These are phyloP conservation scores for Phaetusa simplex DNA, from an alignment of 2,113 vertebrate genomes.

Conservation along the genomic window DNA sequence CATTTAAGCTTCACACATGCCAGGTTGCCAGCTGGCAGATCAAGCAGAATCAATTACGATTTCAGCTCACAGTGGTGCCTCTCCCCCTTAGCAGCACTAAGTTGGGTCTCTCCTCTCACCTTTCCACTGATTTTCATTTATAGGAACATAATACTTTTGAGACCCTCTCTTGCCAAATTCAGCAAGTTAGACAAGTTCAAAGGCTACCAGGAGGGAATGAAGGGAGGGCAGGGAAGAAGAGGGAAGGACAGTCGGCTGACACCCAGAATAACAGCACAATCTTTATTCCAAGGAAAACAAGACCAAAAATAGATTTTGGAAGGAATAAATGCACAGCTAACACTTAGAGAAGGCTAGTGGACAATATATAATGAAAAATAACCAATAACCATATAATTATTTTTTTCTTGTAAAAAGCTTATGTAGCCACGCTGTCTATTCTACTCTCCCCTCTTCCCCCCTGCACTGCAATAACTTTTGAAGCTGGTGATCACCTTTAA, in stretches of 20 bases:
- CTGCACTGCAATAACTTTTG: background rate
- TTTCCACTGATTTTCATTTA: background rate
- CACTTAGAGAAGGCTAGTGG: background rate
- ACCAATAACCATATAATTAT: background rate
- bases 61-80: background rate
- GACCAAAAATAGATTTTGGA: slow-evolving; percentile 25
- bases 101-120: background rate
- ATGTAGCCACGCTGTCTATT: background rate
- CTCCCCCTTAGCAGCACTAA: background rate
- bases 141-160: background rate
- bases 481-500: background rate
- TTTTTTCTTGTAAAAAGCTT: background rate
- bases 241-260: background rate
- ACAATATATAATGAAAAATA: background rate
- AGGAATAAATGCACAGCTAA: slow-evolving; percentile 1
- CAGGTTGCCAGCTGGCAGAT: slow-evolving; percentile 1
- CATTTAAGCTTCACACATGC: background rate
- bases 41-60: background rate
- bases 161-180: slow-evolving; percentile 8
- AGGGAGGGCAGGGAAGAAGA: background rate
- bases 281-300: slow-evolving; percentile 43
- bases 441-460: background rate
- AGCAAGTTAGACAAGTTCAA: slow-evolving; percentile 31
- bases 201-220: slow-evolving; percentile 8
- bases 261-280: background rate